Base-by-base conservation (phyloP, 2,113 vertebrate species). In the Oncorhynchus tshawytscha region DNA sequence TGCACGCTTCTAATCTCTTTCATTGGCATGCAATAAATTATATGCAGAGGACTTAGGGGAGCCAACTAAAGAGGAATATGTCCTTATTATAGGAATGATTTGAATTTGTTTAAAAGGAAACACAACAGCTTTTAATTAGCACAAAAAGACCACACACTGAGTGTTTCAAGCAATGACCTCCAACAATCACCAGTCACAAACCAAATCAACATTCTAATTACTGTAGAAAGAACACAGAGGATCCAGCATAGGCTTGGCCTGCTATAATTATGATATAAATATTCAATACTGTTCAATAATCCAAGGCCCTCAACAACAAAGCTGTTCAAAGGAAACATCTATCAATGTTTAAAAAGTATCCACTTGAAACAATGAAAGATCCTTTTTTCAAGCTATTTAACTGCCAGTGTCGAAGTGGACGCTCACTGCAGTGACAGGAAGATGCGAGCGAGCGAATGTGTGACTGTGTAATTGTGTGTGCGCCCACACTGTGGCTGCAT, bases 381-480 rank as follows among this genome's bases (percentile, higher is more conserved):
- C 57, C 22, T 60, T 22, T 60, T 29, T 3, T 34, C 5, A 20
- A 48, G 67, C 67, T 20, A 70, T 70, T 51, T 22, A 70, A 22
- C 67, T n/a, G 7, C 27, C 31, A 70, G 20, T 48, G 67, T 48
- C 1, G 9, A 70, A 70, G 67, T 70, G 67, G 67, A 7, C 45
- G 3, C 16, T 13, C 34, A 4, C 20, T n/a, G 5, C 16, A 22
- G 67, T 49, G 31, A 70, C 20, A 20, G 34, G n/a, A 29, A 48
- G n/a, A 66, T 9, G 64, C 45, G 34, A 69, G 18, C 27, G 11
- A 22, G 24, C 22, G 22, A 66, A 34, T 75, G 75, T 59, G 73
- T 66, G 82, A 60, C 22, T 73, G 79, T 71, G 69, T 77, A 34
- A 15, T 57, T 73, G 25, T 62, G 66, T 39, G 13, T 77, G 73